These are phyloP conservation scores for Cryptocheilus praepositus DNA, from an alignment of 2,888 invertebrate species.

Conservation along the genomic window DNA sequence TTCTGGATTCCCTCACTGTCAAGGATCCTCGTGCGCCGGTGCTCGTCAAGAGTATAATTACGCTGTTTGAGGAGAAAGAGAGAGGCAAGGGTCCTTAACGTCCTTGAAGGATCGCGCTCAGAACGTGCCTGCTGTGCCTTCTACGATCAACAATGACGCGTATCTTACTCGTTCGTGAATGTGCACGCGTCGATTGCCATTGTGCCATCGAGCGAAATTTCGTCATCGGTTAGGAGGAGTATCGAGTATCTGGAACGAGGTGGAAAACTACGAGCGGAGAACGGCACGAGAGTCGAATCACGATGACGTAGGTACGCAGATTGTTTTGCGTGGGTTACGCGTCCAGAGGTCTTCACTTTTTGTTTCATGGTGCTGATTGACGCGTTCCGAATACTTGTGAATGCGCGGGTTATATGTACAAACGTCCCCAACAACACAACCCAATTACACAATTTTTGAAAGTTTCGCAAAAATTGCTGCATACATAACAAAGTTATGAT, in stretches of 20 bases:
- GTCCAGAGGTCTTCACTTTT: no score
- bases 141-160: no score
- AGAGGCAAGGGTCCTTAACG: conserved; percentile 30
- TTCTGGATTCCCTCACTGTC: conserved; percentile 26
- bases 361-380: no score
- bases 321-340: no score
- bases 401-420: no score
- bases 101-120: conserved; percentile 39
- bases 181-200: conserved; percentile 17
- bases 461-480: no score
- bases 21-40: conserved; percentile 29
- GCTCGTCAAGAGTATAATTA: conserved; percentile 4
- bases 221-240: conserved; percentile 49
- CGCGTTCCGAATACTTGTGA: no score
- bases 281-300: neutral
- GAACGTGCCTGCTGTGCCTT: neutral
- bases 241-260: conserved; percentile 52
- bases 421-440: no score
- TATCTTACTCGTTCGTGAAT: neutral
- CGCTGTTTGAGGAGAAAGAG: conserved; percentile 15
- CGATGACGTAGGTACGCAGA: no score
- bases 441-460: no score
- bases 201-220: conserved; percentile 41
- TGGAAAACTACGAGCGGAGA: conserved; percentile 5
- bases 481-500: no score